Base-by-base conservation (phyloP, 2,113 vertebrate species). In the Amphilophus citrinellus region DNA sequence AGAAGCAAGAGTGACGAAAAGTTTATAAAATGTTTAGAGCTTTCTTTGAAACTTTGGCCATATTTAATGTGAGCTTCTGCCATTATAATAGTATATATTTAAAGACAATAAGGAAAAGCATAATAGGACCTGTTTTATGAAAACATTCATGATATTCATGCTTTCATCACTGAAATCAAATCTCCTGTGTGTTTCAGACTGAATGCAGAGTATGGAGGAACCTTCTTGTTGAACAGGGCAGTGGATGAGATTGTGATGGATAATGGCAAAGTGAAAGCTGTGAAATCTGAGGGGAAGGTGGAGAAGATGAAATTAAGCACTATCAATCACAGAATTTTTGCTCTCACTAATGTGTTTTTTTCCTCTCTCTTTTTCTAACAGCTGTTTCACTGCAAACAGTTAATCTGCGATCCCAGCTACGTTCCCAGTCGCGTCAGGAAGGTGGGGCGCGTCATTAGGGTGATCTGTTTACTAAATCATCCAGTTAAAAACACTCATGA, bases 361-460 rank as follows among this genome's bases (percentile, higher is more conserved):
- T 80, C 14, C 13, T 15, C 61, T 68, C 10, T 77, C 5, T 79
- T 42, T 37, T 15, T 60, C 35, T 9, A 11, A 50, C 79, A 99
- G 98, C 89, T 98, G 6, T 98, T 97, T 82, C 96, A 94, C 75
- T 99, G 98, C 93, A 98, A 99, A 95, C 98, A 99, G 95, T 96
- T 99, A 77, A 97, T 99, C 93, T 99, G 98, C 0, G 98, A 98
- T 84, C 97, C 98, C 79, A 97, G 97, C 94, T 99, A 99, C 1
- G 96, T 97, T 50, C 94, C 96, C 0, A 94, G 96, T 18, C 94
- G 95, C 0, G 98, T 99, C 17, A 97, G 96, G 17, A 99, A 97
- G 91, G 94, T 97, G 18, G 98, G 98, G 1, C 96, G 97, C 42
- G 97, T 98, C 61, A 96, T 99, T 32, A 92, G 98, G 86, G 97